Percentiles rank a stretch among this genome's conserved stretches.
phyloP scores from a whole-genome alignment of 2,113 vertebrate species.

The Panthera tigris region DNA sequence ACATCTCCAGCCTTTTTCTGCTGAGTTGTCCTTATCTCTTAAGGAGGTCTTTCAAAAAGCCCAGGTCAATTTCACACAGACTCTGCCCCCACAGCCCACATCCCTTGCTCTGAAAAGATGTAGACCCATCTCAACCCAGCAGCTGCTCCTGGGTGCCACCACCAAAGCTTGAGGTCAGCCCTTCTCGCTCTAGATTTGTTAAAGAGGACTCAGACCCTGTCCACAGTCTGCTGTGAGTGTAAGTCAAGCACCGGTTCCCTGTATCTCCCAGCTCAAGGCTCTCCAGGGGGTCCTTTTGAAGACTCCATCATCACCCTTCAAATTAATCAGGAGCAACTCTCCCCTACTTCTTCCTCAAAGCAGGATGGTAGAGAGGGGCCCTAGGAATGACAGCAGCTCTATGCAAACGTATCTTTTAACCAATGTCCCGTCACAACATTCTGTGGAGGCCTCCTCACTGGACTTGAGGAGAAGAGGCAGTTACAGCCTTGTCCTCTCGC shows the following conservation, averaged over 20 bases:
- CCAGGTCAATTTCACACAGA: background rate
- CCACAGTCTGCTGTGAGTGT: background rate
- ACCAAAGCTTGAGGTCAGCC: background rate
- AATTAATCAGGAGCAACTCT: background rate
- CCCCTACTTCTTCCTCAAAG: background rate
- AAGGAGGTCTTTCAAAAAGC: background rate
- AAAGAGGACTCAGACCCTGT: background rate
- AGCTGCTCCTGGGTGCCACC: background rate
- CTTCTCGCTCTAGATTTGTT: background rate
- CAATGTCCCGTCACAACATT: background rate
- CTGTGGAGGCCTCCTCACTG: background rate
- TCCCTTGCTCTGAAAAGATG: background rate
- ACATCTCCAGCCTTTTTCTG: background rate
- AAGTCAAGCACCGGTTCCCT: background rate
- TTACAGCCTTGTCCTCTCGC: accelerated
- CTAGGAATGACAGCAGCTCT: background rate
- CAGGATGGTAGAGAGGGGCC: accelerated
- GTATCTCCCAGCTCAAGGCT: background rate
- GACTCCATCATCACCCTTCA: background rate
- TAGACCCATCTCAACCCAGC: background rate
- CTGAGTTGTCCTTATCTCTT: background rate
- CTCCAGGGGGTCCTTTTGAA: background rate
- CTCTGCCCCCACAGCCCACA: background rate
- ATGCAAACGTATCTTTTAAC: background rate
- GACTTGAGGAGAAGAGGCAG: background rate